Evolutionary conservation across 2,888 invertebrate genomes (phyloP), one percentile per base, ranked within the genome.

Genomic region (Erebia ligea): DNA sequence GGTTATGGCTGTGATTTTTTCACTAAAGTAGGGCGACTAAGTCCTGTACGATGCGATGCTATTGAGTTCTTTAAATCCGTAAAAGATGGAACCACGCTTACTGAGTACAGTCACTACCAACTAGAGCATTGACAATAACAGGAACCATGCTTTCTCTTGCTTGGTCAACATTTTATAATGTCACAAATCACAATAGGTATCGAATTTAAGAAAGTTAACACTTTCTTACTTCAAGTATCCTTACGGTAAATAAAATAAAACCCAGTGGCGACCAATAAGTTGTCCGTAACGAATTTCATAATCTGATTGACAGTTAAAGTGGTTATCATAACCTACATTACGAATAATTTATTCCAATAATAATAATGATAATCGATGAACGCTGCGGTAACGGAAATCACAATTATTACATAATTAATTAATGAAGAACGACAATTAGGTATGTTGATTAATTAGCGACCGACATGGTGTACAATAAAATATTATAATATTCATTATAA

Each of bases 361-460:
- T 63, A 63, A 50, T 64, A 52, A 63, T 52, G 2, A 25, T 17
- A 64, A 64, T 64, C 25, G 52, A 54, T 19, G 10, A 64, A 64
- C 34, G 52, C 34, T 52, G 64, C 64, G 52, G 50, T 52, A 40
- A 40, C 64, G 52, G 34, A 64, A 64, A 64, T 64, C 34, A 64
- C n/a, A 64, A 64, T 40, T 11, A 64, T 40, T 11, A 45, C 45
- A 11, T 64, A 64, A 64, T 64, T 64, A 62, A 45, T 62, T 62
- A 52, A 64, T 34, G 52, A 64, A 52, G 64, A 64, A 64, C 19
- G 64, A 15, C 21, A 48, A 62, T 64, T 52, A 50, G n/a, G 9
- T 34, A 34, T 34, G 52, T 64, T 34, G 34, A 64, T 52, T 52
- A 64, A 64, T 64, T 64, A 62, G 48, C 42, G 48, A 62, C 62